These are phyloP conservation scores for Hermetia illucens DNA, from an alignment of 1,140 invertebrate species.

Conservation along the genomic window DNA sequence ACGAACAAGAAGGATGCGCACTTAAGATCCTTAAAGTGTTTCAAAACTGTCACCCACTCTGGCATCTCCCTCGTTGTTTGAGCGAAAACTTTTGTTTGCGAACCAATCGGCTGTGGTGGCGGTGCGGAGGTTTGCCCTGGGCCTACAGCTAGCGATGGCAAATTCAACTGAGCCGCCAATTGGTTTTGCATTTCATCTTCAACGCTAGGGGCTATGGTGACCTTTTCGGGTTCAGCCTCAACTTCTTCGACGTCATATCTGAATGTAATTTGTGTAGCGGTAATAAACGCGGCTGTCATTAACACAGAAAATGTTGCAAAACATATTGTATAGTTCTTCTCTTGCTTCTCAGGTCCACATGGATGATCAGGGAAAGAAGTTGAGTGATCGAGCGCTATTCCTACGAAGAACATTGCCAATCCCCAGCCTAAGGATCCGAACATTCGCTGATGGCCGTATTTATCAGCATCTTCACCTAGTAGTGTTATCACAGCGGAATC, in stretches of 20 bases:
- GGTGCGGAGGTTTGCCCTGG: slow-evolving; percentile 23
- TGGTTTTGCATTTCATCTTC: slow-evolving; percentile 69
- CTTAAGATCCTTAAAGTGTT: slow-evolving; percentile 80
- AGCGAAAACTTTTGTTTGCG: slow-evolving; percentile 81
- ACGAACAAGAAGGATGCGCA: slow-evolving; percentile 90
- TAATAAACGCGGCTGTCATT: slow-evolving; percentile 88
- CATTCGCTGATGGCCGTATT: slow-evolving; percentile 94
- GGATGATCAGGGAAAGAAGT: slow-evolving; percentile 80
- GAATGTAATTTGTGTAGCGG: slow-evolving; percentile 76
- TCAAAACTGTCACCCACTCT: slow-evolving; percentile 81
- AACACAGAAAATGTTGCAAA: slow-evolving; percentile 95
- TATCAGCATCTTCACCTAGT: slow-evolving; percentile 80
- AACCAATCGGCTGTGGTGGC: slow-evolving; percentile 39
- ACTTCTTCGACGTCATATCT: slow-evolving; percentile 48
- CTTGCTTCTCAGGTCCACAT: slow-evolving; percentile 72
- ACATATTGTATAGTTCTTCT: slow-evolving; percentile 97
- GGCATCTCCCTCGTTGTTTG: slow-evolving; percentile 80
- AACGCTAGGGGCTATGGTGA: slow-evolving; percentile 29
- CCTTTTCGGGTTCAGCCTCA: slow-evolving; percentile 19
- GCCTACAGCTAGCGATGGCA: slow-evolving; percentile 48
- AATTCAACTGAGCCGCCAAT: slow-evolving; percentile 61
- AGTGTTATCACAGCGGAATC: slow-evolving; percentile 86
- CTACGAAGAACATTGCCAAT: slow-evolving; percentile 96
- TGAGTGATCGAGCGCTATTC: slow-evolving; percentile 95
- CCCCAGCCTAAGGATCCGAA: slow-evolving; percentile 98